Conservation (phyloP, 2,113 vertebrate species). For the Rhinichthys klamathensis region DNA sequence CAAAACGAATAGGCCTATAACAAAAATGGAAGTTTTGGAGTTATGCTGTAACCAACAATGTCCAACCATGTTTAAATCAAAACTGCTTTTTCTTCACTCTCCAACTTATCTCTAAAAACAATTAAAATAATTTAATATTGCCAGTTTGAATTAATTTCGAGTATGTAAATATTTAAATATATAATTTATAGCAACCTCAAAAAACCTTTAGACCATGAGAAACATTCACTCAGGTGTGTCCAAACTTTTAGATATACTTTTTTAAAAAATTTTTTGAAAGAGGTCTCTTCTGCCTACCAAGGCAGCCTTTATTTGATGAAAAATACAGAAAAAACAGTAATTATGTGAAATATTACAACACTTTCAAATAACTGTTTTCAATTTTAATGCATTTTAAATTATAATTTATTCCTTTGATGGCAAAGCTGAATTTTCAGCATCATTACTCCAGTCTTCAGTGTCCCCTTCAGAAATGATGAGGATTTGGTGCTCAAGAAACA, state of each 20-base stretch:
- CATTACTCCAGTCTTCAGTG: not conserved
- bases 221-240: not conserved
- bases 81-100: not conserved
- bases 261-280: not conserved
- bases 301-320: not conserved
- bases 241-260: not conserved
- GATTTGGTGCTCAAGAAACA: not conserved
- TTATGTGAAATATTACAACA: not conserved
- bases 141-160: not conserved
- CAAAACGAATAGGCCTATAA: not conserved
- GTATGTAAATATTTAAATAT: not conserved
- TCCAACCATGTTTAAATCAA: too few species aligned
- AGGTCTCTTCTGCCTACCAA: not conserved
- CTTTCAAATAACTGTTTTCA: not conserved
- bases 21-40: not conserved
- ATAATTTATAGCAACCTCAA: not conserved
- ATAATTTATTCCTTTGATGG: not conserved
- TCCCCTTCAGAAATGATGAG: not conserved
- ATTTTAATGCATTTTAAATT: not conserved
- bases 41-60: not conserved
- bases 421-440: too few species aligned
- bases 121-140: not conserved
- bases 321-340: not conserved
- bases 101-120: not conserved
- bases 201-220: not conserved